A percentile compares a stretch with the other conserved stretches of the same genome.
Evolutionary conservation across 2,797 vertebrate species (phyloP).

Genomic region (Onychomys torridus): DNA sequence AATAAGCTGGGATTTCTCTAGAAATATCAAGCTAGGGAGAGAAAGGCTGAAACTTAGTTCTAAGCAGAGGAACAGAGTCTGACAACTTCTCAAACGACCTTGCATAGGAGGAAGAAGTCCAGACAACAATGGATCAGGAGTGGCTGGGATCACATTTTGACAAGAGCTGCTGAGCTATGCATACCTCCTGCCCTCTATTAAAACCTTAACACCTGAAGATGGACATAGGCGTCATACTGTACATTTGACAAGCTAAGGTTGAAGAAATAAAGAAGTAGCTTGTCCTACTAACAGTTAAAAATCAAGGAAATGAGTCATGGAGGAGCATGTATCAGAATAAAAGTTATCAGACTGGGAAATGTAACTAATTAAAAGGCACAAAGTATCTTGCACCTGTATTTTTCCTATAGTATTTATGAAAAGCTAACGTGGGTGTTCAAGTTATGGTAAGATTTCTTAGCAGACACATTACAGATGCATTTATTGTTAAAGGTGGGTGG

Average conservation of each 20-base stretch:
- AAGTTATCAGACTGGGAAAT: background rate
- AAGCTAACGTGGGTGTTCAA: background rate
- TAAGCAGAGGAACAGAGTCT: background rate
- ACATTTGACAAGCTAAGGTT: background rate
- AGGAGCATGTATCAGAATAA: background rate
- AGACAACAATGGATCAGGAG: background rate
- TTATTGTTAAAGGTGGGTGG: background rate
- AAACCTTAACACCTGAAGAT: background rate
- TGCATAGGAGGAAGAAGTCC: background rate
- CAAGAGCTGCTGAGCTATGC: background rate
- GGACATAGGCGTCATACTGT: background rate
- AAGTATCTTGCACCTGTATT: background rate
- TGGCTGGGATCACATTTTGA: background rate
- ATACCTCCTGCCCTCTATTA: background rate
- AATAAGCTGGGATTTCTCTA: background rate
- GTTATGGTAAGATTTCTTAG: conserved; percentile 24
- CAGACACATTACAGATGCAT: background rate
- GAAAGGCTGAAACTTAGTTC: background rate
- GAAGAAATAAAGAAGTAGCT: background rate
- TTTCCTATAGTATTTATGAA: background rate
- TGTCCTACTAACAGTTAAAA: conserved; percentile 36
- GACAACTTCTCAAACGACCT: background rate
- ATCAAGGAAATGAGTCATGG: background rate
- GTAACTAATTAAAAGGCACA: background rate
- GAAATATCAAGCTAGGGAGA: background rate